These are phyloP conservation scores for Torymus tubicola DNA, from an alignment of 2,888 invertebrate species.

Conservation along the genomic window DNA sequence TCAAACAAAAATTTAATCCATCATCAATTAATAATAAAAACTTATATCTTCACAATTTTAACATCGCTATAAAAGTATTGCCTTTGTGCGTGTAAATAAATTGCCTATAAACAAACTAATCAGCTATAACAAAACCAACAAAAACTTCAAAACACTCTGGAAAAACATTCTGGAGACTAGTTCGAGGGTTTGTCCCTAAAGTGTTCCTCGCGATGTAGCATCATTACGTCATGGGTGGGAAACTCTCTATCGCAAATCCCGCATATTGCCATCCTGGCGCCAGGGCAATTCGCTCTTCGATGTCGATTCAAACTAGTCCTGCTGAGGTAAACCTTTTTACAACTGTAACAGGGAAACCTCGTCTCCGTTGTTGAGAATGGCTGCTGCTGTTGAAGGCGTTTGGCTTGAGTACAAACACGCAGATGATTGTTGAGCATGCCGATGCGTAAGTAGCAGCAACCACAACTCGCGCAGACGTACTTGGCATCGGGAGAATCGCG, in stretches of 20 bases:
- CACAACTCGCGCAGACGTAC: conserved; percentile 46
- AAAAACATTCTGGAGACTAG: neutral
- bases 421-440: conserved; percentile 31
- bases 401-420: neutral
- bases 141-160: too few species aligned
- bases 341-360: conserved; percentile 69
- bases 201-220: conserved; percentile 55
- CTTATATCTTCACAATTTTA: too few species aligned
- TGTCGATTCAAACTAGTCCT: conserved; percentile 73
- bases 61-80: too few species aligned
- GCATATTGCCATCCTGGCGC: conserved; percentile 42
- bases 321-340: conserved; percentile 73
- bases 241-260: conserved; percentile 55
- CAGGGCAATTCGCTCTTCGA: conserved; percentile 59
- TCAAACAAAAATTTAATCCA: too few species aligned
- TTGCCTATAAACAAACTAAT: too few species aligned
- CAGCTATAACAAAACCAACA: too few species aligned
- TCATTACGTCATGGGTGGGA: conserved; percentile 43
- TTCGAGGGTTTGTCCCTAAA: conserved; percentile 53
- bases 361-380: neutral
- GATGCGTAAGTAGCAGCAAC: conserved; percentile 16
- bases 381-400: conserved; percentile 9
- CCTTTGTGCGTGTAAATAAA: too few species aligned
- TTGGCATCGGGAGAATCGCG: neutral
- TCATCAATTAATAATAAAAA: too few species aligned